A percentile compares a stretch with the other conserved stretches of the same genome.
These are phyloP conservation scores for Cartodere bifasciata DNA, from an alignment of 2,888 invertebrate species.

Conservation along the genomic window DNA sequence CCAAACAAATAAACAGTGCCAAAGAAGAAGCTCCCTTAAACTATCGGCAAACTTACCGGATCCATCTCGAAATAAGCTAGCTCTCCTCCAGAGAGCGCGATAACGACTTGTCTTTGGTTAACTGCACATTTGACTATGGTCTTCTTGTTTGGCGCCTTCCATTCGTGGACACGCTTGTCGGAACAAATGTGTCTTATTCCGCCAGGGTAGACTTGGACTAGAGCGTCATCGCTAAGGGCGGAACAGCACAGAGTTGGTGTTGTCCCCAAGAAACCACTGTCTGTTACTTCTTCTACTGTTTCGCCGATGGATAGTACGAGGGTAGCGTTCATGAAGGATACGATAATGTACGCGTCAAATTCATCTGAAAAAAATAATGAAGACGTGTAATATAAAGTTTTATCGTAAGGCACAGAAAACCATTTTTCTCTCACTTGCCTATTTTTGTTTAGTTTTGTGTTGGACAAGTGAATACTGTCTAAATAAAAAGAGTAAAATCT, in stretches of 20 bases:
- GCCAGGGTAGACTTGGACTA: constrained; percentile 97
- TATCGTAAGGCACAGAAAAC: too few species aligned
- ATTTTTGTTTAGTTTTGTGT: too few species aligned
- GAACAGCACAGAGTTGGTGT: constrained; percentile 98
- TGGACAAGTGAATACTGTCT: too few species aligned
- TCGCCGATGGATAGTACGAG: constrained; percentile 98
- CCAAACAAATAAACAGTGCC: neutral
- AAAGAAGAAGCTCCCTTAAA: neutral
- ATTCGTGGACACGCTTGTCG: constrained; percentile 96
- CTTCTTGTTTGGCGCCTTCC: constrained; percentile 97
- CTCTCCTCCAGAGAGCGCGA: constrained; percentile 94
- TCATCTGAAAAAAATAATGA: constrained; percentile 72
- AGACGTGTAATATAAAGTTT: neutral
- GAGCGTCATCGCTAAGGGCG: constrained; percentile 91
- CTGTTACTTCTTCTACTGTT: constrained; percentile 99
- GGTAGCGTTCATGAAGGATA: constrained; percentile 97
- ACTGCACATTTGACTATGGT: constrained; percentile 96
- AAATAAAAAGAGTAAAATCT: too few species aligned
- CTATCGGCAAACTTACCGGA: constrained; percentile 55
- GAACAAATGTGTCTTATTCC: constrained; percentile 97
- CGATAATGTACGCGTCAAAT: constrained; percentile 98
- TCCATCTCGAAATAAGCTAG: constrained; percentile 99
- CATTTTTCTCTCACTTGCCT: too few species aligned
- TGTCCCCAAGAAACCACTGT: constrained; percentile 97
- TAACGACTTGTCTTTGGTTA: constrained; percentile 96